Base-by-base conservation (phyloP, 2,113 vertebrate species). In the Hemibagrus wyckioides region DNA sequence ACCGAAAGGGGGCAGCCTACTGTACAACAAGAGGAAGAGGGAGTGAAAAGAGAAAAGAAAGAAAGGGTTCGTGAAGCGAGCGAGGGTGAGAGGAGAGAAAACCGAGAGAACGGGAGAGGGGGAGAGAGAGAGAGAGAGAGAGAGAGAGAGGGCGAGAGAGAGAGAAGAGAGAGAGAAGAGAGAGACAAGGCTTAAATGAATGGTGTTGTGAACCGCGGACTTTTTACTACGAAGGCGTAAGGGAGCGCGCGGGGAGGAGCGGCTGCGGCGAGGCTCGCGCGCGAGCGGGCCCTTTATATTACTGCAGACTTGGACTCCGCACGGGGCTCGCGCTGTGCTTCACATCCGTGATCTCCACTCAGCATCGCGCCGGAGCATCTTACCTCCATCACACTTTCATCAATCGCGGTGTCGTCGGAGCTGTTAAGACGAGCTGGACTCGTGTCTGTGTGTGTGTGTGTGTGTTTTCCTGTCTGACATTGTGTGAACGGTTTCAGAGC, bases 11-110 rank as follows among this genome's bases (percentile, higher is more conserved):
- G 92, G 92, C 92, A 94, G 94, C 90, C 94, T 93, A 94, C 93
- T 94, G 94, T 94, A 94, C 93, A 94, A 92, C 93, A 94, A 93
- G 94, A 94, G 92, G 90, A 91, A 93, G 94, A 92, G 92, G 93
- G 90, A 93, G 92, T 86, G 87, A 63, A 44, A 56, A 86, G 88
- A 91, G 89, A 90, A 85, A 71, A 89, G 23, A 89, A 83, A 71
- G 80, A 85, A 82, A 54, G 63, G 80, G 75, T 39, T 80, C 19
- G 75, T 10, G 71, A 75, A 61, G 59, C 25, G 41, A 80, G 79
- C 67, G 57, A 80, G 79, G 19, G 57, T 71, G 63, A 69, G 63
- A 57, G 77, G 80, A 81, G 80, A 80, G 57, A 89, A 76, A 87
- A 80, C 87, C 67, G 48, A 83, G 81, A 80, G 75, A 48, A 61